Conservation (phyloP, 1,140 invertebrate genomes). For the Zaprionus africanus region DNA sequence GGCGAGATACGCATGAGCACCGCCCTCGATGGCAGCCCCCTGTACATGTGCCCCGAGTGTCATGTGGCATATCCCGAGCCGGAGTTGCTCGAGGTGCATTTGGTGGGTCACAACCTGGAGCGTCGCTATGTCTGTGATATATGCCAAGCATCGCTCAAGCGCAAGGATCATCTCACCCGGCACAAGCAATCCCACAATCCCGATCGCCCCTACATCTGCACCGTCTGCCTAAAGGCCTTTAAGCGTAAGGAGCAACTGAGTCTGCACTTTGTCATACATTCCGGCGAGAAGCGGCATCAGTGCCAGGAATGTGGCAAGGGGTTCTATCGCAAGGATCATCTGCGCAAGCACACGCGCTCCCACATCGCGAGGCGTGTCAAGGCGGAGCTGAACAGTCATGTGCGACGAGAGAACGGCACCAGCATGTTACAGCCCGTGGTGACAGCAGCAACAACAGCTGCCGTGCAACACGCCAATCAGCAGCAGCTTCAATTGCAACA, state of each 20-base stretch:
- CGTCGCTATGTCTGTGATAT: constrained; percentile 93
- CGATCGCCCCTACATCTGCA: constrained; percentile 92
- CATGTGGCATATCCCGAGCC: constrained; percentile 94
- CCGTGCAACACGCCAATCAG: constrained; percentile 71
- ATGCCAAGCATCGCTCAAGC: constrained; percentile 92
- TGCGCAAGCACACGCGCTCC: constrained; percentile 91
- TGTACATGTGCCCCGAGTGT: constrained; percentile 94
- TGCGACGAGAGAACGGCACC: constrained; percentile 75
- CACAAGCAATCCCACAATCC: constrained; percentile 93
- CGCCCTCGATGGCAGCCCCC: constrained; percentile 91
- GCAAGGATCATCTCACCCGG: constrained; percentile 92
- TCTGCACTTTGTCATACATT: constrained; percentile 93
- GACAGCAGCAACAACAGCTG: constrained; percentile 70
- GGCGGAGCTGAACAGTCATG: constrained; percentile 89
- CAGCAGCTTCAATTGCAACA: constrained; percentile 70
- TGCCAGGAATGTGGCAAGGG: constrained; percentile 94
- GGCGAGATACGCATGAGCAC: constrained; percentile 93
- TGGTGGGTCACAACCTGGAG: constrained; percentile 91
- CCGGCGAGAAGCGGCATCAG: constrained; percentile 93
- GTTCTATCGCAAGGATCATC: constrained; percentile 91
- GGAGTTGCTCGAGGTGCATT: constrained; percentile 91
- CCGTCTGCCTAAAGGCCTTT: constrained; percentile 93
- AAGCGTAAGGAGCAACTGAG: constrained; percentile 94
- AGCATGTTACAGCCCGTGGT: constrained; percentile 81
- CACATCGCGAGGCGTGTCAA: constrained; percentile 93